Conservation (phyloP, 1,140 invertebrate species). For the Venustaconcha ellipsiformis region DNA sequence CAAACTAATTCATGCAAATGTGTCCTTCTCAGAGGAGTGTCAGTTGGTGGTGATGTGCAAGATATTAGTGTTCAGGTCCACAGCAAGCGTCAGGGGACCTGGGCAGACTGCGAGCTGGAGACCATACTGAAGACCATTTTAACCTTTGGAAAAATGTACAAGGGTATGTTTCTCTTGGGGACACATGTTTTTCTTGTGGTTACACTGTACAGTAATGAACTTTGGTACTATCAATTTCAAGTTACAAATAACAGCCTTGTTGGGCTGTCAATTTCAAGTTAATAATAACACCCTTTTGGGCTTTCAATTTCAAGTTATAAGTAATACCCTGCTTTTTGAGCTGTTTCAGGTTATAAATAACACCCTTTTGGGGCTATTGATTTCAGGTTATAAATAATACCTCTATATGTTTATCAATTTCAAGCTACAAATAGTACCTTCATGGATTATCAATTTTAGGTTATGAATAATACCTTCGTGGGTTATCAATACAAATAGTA, state of each 20-base stretch:
- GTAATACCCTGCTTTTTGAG: not conserved
- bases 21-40: slow-evolving; percentile 40
- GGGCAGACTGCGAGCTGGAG: slow-evolving; percentile 74
- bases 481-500: no score
- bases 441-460: no score
- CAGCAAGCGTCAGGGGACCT: slow-evolving; percentile 69
- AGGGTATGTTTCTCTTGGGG: slow-evolving; percentile 36
- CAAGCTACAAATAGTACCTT: no score
- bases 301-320: not conserved
- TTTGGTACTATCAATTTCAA: not conserved
- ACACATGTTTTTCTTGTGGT: not conserved
- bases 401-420: no score
- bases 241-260: not conserved
- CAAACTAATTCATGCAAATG: not conserved
- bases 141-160: slow-evolving; percentile 57
- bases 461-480: no score
- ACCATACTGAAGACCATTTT: slow-evolving; percentile 71
- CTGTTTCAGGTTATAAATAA: not conserved
- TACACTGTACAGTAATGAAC: not conserved
- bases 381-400: no score
- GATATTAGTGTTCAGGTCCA: slow-evolving; percentile 34
- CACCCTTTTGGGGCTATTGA: no score
- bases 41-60: slow-evolving; percentile 30
- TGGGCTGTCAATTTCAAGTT: no score
- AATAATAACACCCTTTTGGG: not conserved